phyloP scores from a whole-genome alignment of 1,140 invertebrate species.

The Neodiprion pinetum region DNA sequence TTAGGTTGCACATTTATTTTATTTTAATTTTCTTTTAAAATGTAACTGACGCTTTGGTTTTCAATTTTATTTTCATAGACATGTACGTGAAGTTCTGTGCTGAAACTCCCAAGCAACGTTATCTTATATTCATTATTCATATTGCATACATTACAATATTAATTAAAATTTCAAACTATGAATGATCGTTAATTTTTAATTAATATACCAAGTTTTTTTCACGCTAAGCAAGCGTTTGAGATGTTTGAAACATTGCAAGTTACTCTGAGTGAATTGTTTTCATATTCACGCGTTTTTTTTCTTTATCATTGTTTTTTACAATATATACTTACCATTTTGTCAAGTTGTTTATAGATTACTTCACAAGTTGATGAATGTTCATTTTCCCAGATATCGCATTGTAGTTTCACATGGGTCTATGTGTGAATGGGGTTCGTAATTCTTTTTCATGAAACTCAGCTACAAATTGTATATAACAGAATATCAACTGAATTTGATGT shows the following conservation, averaged over 20 bases:
- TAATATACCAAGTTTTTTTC: neutral
- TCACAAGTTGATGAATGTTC: conserved; percentile 40
- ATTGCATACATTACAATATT: conserved; percentile 24
- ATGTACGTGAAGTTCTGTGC: conserved; percentile 32
- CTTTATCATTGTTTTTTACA: conserved; percentile 30
- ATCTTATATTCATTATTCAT: conserved; percentile 46
- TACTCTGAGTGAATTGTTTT: neutral
- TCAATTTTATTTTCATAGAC: conserved; percentile 10
- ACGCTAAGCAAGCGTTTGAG: neutral
- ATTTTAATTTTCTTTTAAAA: conserved; percentile 15
- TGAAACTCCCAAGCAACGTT: conserved; percentile 31
- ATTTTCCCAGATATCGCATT: conserved; percentile 44
- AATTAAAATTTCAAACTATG: conserved; percentile 29
- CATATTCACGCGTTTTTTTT: neutral
- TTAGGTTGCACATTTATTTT: conserved; percentile 24
- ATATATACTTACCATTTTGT: conserved; percentile 23
- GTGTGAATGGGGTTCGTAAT: conserved; percentile 46
- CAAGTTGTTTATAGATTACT: conserved; percentile 38
- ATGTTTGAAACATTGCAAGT: conserved; percentile 5
- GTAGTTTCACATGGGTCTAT: conserved; percentile 45
- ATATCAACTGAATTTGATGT: neutral
- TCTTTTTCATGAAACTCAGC: conserved; percentile 18
- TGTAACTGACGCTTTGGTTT: conserved; percentile 17
- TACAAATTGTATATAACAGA: neutral
- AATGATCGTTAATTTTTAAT: conserved; percentile 31